These are phyloP conservation scores for Trichoplusia ni DNA, from an alignment of 1,140 invertebrate species.

Conservation along the genomic window DNA sequence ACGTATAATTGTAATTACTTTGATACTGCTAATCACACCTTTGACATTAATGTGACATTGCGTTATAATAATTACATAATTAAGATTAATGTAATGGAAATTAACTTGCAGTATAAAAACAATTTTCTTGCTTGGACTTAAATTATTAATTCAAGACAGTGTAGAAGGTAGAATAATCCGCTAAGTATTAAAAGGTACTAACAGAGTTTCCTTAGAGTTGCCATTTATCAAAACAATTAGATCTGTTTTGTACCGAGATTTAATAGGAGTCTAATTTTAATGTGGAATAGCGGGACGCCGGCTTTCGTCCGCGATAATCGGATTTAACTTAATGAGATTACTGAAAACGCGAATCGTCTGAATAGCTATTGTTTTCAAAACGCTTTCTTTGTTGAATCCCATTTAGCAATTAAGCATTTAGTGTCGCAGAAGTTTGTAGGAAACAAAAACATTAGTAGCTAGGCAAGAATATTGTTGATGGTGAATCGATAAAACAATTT, in stretches of 20 bases:
- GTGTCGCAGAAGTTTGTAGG: too few relatives aligned
- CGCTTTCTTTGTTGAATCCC: background rate
- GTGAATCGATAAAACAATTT: too few relatives aligned
- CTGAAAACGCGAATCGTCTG: constrained; percentile 34
- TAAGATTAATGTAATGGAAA: constrained; percentile 11
- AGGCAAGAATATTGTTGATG: too few relatives aligned
- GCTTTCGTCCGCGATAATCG: constrained; percentile 48
- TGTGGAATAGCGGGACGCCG: constrained; percentile 25
- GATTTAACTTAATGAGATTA: constrained; percentile 63
- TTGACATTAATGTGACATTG: constrained; percentile 3
- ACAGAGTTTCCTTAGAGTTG: background rate
- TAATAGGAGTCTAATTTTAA: constrained; percentile 39
- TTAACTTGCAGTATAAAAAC: too few relatives aligned
- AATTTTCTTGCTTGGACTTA: too few relatives aligned
- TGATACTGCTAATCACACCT: constrained; percentile 1
- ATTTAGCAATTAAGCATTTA: background rate
- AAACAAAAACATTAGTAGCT: too few relatives aligned
- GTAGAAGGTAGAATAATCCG: background rate
- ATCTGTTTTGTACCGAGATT: constrained; percentile 18
- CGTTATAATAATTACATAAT: background rate
- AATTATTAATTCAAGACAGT: too few relatives aligned
- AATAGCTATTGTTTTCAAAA: background rate
- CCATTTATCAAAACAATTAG: constrained; percentile 5
- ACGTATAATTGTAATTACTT: background rate
- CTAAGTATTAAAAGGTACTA: background rate